Percentiles rank a stretch among this genome's conserved stretches.
Evolutionary conservation across 92 coral and sea anemone genomes (phyloP).

Genomic region (Bergia puertoricense): DNA sequence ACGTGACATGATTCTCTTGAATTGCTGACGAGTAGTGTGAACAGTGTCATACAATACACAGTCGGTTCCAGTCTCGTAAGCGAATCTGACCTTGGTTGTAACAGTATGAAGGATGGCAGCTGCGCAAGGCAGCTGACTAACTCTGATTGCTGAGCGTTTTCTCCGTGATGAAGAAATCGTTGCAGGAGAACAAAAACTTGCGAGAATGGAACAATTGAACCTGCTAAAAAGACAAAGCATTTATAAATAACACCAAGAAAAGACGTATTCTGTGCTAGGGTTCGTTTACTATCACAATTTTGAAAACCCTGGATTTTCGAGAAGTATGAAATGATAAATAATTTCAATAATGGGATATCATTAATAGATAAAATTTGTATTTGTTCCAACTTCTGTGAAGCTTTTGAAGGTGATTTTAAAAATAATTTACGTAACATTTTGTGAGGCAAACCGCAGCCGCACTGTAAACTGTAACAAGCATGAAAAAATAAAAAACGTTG

Average conservation of each 20-base stretch:
- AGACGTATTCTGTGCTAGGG: not conserved
- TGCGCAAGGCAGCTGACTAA: slow-evolving; percentile 53
- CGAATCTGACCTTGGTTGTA: slow-evolving; percentile 22
- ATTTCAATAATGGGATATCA: no score
- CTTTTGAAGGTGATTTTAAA: no score
- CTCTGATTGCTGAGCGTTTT: slow-evolving; percentile 35
- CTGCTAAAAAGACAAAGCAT: not conserved
- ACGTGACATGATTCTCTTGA: slow-evolving; percentile 6
- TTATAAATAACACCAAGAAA: not conserved
- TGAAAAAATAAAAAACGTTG: no score
- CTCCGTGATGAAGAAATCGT: slow-evolving; percentile 55
- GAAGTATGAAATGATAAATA: no score
- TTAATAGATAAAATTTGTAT: no score
- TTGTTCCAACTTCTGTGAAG: no score
- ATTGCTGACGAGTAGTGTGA: slow-evolving; percentile 45
- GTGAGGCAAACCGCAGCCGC: no score
- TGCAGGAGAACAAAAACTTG: slow-evolving; percentile 58
- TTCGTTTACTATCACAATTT: no score
- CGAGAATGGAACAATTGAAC: slow-evolving; percentile 27
- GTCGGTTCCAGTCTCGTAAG: slow-evolving; percentile 37
- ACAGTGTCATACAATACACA: slow-evolving; percentile 49
- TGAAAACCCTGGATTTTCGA: no score
- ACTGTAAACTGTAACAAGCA: no score
- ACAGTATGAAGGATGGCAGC: slow-evolving; percentile 57
- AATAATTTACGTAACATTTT: no score